Base-by-base conservation (phyloP, 2,797 vertebrate species). In the Pogoniulus pusillus region DNA sequence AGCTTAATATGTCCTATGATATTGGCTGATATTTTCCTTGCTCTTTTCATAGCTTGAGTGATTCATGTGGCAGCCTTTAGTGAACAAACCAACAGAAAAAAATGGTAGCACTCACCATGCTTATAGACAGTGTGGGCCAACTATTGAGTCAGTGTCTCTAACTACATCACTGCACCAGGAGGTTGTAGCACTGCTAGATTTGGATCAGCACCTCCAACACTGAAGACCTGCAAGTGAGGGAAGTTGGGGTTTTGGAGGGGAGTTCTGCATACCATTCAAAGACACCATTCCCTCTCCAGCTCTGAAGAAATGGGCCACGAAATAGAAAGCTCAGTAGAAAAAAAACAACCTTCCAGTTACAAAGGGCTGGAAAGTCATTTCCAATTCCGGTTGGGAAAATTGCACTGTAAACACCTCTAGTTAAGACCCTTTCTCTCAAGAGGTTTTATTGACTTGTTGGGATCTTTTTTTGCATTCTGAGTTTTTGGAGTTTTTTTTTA, bases 11-110 rank as follows among this genome's bases (percentile, higher is more conserved):
- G 55, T 92, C 82, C 90, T 96, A 91, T 55, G 82, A 93, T 92
- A 91, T 86, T 94, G 94, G 92, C 93, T 95, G 95, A 96, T 93
- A 89, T 76, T 93, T 94, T 93, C 79, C 90, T 92, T 93, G 84
- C 82, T 91, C 47, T 87, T 94, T 93, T 89, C 4, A 6, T 89
- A 91, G 84, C 87, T 93, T 35, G 63, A 92, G 91, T 94, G 95
- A 85, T 93, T 89, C 79, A 41, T 22, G 79, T 94, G 85, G 88
- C 87, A 91, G 82, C 85, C 29, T 90, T 91, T 91, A 96, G 91
- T 90, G 73, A 93, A 90, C 57, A 95, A 76, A 93, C 73, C 86
- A 83, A 85, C 84, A 94, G 84, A 87, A 95, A 88, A 82, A 85
- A 91, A 91, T 83, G 79, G 84, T 66, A 89, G 79, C 79, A 70